Conservation (phyloP, 2,113 vertebrate genomes). For the Bombycilla garrulus region DNA sequence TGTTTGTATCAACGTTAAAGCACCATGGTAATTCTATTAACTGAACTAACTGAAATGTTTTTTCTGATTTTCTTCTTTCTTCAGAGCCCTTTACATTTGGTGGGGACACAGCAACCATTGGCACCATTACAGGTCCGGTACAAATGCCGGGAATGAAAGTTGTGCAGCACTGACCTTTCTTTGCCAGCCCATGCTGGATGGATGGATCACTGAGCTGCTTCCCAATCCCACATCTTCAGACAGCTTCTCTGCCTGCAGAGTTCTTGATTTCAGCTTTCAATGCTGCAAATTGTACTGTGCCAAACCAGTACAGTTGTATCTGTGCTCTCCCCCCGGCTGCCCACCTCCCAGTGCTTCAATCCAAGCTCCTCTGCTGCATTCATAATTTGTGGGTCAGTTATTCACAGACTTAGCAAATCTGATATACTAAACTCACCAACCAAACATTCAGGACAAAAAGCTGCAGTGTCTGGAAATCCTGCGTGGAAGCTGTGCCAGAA, state of each 20-base stretch:
- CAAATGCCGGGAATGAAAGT: slow-evolving; percentile 48
- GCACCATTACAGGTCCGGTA: slow-evolving; percentile 72
- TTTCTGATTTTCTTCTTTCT: slow-evolving; percentile 19
- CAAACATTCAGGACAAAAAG: background rate
- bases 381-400: background rate
- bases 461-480: background rate
- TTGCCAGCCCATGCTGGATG: background rate
- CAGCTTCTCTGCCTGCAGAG: background rate
- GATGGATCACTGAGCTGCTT: background rate
- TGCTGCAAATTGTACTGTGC: background rate
- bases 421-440: background rate
- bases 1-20: background rate
- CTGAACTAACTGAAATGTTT: background rate
- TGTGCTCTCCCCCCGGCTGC: background rate
- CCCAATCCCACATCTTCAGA: background rate
- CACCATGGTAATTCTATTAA: background rate
- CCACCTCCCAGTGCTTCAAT: background rate
- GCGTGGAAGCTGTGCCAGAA: background rate
- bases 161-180: background rate
- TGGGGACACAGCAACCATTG: slow-evolving; percentile 80
- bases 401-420: background rate
- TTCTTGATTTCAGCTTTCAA: background rate
- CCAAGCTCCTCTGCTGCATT: background rate
- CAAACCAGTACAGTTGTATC: background rate
- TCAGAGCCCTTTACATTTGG: slow-evolving; percentile 78